Evolutionary conservation across 2,888 invertebrate genomes (phyloP).

Genomic region (Brachyptera putata): DNA sequence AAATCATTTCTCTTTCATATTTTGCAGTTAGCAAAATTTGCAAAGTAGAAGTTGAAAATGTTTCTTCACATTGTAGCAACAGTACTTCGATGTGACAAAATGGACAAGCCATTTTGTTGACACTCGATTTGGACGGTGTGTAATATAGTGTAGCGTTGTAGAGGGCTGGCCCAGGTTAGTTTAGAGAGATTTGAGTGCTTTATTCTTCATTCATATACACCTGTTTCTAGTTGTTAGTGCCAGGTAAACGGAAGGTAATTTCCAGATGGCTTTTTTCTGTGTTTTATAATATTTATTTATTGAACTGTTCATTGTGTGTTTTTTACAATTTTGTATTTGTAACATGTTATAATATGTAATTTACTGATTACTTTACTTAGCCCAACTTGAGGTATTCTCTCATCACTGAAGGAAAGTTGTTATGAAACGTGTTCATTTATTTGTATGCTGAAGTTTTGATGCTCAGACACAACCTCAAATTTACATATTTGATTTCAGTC

Average conservation of each 20-base stretch:
- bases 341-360: constrained; percentile 39
- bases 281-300: constrained; percentile 21
- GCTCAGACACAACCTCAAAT: constrained; percentile 31
- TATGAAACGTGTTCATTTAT: neutral
- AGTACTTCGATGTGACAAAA: constrained; percentile 6
- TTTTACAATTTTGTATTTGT: constrained; percentile 23
- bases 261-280: constrained; percentile 39
- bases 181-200: neutral
- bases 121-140: no score
- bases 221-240: constrained; percentile 26
- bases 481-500: constrained; percentile 38
- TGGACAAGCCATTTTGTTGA: constrained; percentile 1
- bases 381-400: constrained; percentile 2
- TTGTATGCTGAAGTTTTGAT: constrained; percentile 1
- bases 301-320: constrained; percentile 11
- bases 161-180: constrained; percentile 9
- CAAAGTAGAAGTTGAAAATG: neutral
- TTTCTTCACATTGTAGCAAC: neutral
- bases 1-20: neutral
- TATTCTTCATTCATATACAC: constrained; percentile 7
- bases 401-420: constrained; percentile 16
- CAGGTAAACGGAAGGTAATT: constrained; percentile 50
- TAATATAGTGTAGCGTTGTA: no score
- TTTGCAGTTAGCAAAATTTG: constrained; percentile 30
- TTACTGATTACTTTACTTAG: constrained; percentile 43